Evolutionary conservation across 2,797 vertebrate genomes (phyloP), one percentile per base, ranked within the genome.

Genomic region (Pantherophis alleghaniensis): DNA sequence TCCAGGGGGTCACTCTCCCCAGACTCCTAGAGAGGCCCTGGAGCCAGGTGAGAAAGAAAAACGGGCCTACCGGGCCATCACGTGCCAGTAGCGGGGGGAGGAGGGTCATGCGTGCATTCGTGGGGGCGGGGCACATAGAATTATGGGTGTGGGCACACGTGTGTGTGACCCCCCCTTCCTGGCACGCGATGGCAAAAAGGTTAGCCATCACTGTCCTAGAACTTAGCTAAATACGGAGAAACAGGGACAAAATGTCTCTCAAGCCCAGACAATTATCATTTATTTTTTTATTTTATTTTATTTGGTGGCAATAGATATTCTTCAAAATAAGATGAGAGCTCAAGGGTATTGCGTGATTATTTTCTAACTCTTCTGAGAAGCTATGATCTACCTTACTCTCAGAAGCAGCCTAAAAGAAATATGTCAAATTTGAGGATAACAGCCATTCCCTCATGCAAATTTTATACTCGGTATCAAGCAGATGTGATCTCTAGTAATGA

Each of bases 321-420:
- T 96, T 90, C 94, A 42, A 94, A 89, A 88, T 95, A 89, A 94
- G 90, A 16, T 79, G 16, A 87, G 16, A 88, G 95, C 7, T 47
- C 61, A 96, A 61, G 32, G 93, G 93, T 94, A 63, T 91, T 94
- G 89, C 93, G 7, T 92, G 61, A 92, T 93, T 90, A 87, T 88
- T 55, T 92, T 90, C 93, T 94, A 94, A 94, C 90, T 24, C 53
- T 92, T 14, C 61, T 92, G 87, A 95, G 51, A 94, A 93, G 93
- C 56, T 94, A 7, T 90, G 83, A 63, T 55, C 94, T 55, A 66
- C 69, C 26, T 93, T 92, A 92, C 92, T 91, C 90, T 95, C 55
- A 59, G 91, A 93, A 95, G 88, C 86, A 94, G 51, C 60, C 92
- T 93, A 89, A 87, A 59, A 91, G 63, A 96, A 95, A 94, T 32